phyloP scores from a whole-genome alignment of 2,888 invertebrate species.

The Erpobdella octoculata region DNA sequence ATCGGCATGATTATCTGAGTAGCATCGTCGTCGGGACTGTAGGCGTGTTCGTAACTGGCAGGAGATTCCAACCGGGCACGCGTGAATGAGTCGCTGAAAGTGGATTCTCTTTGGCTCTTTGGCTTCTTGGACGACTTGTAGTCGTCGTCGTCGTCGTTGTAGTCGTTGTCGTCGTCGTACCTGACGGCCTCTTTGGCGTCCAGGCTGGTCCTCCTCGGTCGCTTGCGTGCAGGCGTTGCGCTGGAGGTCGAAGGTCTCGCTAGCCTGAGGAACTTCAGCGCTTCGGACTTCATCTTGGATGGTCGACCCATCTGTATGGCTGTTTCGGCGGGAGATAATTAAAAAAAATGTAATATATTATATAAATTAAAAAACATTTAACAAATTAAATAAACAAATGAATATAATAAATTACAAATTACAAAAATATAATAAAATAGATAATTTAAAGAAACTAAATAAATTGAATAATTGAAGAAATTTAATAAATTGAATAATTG shows the following conservation, averaged over 20 bases:
- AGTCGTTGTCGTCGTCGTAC: background rate
- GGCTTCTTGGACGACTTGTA: background rate
- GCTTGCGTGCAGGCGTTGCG: background rate
- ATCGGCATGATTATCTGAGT: too few species aligned
- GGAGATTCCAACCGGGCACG: too few species aligned
- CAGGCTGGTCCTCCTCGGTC: background rate
- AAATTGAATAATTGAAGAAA: too few species aligned
- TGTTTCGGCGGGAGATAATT: background rate
- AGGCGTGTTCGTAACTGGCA: background rate
- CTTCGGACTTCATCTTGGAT: conserved; percentile 19
- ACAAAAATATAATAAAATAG: too few species aligned
- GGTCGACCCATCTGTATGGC: conserved; percentile 33
- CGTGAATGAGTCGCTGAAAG: background rate
- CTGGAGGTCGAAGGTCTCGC: background rate
- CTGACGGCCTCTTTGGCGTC: background rate
- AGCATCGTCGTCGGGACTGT: background rate
- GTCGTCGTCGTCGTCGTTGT: background rate
- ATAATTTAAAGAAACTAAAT: too few species aligned
- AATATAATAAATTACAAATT: too few species aligned
- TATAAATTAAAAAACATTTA: background rate
- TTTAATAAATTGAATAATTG: too few species aligned
- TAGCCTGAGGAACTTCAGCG: background rate
- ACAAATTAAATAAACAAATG: background rate
- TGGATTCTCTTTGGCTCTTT: background rate
- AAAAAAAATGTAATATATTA: background rate